Evolutionary conservation across 1,140 invertebrate genomes (phyloP).

Genomic region (Hesperophylax magnus): DNA sequence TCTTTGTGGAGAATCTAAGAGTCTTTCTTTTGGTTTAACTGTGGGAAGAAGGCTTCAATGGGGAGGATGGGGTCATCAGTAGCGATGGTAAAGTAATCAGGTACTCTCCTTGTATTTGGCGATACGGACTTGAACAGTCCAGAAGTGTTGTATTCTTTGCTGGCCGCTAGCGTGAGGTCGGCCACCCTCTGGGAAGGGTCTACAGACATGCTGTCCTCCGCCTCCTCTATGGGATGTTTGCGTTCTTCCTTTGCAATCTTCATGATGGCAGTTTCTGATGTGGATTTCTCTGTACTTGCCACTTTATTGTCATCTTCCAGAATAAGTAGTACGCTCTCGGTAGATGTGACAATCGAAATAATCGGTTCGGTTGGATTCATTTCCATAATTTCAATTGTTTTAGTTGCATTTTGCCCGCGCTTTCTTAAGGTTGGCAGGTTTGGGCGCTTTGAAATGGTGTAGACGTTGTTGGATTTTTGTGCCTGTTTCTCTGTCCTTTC

Average conservation of each 20-base stretch:
- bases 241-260: conserved; percentile 68
- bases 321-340: background rate
- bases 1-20: conserved; percentile 56
- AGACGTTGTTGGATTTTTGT: conserved; percentile 46
- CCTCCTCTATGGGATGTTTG: conserved; percentile 61
- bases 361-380: conserved; percentile 53
- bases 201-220: conserved; percentile 62
- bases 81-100: conserved; percentile 74
- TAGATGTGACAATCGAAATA: background rate
- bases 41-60: conserved; percentile 76
- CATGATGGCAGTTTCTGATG: conserved; percentile 71
- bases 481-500: conserved; percentile 30
- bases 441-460: conserved; percentile 51
- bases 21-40: conserved; percentile 73
- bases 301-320: conserved; percentile 60
- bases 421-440: conserved; percentile 41
- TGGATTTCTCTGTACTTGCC: conserved; percentile 65
- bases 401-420: conserved; percentile 41
- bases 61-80: conserved; percentile 76
- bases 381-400: conserved; percentile 62
- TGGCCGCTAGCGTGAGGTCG: conserved; percentile 72
- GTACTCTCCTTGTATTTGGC: conserved; percentile 70
- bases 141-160: conserved; percentile 73
- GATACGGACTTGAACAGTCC: conserved; percentile 71
- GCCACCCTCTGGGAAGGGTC: conserved; percentile 73